Evolutionary conservation across 1,140 invertebrate species (phyloP), one percentile per base, ranked within the genome.

Genomic region (Acromyrmex heyeri): DNA sequence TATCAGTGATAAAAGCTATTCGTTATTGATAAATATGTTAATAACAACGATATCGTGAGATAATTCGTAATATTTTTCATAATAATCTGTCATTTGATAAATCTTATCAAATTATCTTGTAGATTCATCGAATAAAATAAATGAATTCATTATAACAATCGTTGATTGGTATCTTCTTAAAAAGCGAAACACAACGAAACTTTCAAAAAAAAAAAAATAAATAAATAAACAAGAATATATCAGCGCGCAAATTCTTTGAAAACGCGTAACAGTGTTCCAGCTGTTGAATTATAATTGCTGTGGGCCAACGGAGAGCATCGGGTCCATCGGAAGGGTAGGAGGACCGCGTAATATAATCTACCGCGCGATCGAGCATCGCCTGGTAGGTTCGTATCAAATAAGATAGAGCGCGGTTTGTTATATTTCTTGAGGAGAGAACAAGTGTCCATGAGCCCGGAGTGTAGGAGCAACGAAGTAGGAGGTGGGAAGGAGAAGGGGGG

Each of bases 381-480:
- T n/a, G 79, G 69, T 75, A 83, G 27, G 55, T 62, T 75, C 79
- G 79, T 61, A 73, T 57, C 79, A 48, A 83, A 83, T 83, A 73
- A 83, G 79, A 83, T 72, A 50, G 69, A 75, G 79, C 67, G 55
- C 79, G 79, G 79, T 83, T 83, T 83, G 79, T 83, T 83, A 61
- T 83, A 61, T 75, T 83, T 72, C 53, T 75, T 34, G 79, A 73
- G 69, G 69, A 83, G 79, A 83, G 64, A 81, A 72, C 24, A 83
- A 83, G 79, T 83, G 79, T 83, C 79, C 38, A 61, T 83, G 79
- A 38, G 76, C 34, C 38, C 75, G 18, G 24, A 12, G 34, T 70
- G 78, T 72, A 82, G 83, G 76, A 75, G 62, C 48, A 64, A 62
- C n/a, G n/a, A 38, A 61, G 65, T 24, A 61, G 57, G 50, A 62